Conservation (phyloP, 2,888 invertebrate species). For the Lithophane socia region DNA sequence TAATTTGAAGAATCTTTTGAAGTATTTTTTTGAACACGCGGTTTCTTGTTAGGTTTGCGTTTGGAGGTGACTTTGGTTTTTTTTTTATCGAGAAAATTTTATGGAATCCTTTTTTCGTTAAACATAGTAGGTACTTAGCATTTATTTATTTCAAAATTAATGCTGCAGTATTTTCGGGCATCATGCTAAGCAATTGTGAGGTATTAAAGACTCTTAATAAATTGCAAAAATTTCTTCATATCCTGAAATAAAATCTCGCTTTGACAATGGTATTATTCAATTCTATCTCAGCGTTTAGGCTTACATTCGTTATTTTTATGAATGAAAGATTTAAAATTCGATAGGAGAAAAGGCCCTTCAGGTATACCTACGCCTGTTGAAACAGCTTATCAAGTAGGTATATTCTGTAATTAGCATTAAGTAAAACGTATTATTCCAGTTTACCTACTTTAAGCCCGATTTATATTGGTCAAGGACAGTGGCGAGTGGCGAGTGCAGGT, state of each 20-base stretch:
- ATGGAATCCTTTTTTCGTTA: too few species aligned
- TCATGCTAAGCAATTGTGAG: too few species aligned
- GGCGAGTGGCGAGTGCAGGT: too few species aligned
- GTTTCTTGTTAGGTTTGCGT: too few species aligned
- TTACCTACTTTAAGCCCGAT: neutral
- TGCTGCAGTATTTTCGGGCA: too few species aligned
- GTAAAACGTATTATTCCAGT: constrained; percentile 4
- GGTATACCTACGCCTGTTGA: neutral
- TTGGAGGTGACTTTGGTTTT: too few species aligned
- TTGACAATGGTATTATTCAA: neutral
- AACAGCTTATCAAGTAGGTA: neutral
- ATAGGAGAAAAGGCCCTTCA: neutral
- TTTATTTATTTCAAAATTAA: too few species aligned
- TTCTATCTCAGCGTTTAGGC: neutral
- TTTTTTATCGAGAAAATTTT: too few species aligned
- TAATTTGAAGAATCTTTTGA: too few species aligned
- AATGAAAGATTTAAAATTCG: neutral
- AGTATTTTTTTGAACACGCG: too few species aligned
- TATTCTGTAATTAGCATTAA: neutral
- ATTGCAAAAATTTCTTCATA: neutral
- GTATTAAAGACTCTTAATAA: neutral
- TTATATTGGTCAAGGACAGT: too few species aligned
- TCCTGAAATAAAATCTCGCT: constrained; percentile 27
- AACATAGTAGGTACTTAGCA: too few species aligned
- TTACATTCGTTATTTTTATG: neutral